Conservation (phyloP, 2,113 vertebrate genomes). For the Cyprinodon variegatus region DNA sequence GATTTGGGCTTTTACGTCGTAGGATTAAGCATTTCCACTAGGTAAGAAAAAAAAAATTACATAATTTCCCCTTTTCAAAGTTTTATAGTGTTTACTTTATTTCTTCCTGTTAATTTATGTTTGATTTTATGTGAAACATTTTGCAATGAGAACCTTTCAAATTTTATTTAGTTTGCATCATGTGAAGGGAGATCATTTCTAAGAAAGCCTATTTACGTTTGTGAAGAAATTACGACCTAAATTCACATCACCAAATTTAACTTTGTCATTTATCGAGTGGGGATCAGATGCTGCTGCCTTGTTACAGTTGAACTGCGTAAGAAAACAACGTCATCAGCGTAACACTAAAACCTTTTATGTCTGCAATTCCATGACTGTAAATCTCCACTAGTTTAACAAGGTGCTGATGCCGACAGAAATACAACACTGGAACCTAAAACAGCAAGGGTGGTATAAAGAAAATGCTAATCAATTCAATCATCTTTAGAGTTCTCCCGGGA, state of each 20-base stretch:
- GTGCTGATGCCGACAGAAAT: neutral
- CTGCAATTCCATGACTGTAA: neutral
- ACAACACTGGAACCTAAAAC: neutral
- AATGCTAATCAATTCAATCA: neutral
- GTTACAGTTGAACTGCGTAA: neutral
- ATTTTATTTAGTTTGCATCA: neutral
- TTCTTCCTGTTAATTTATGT: neutral
- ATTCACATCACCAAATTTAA: neutral
- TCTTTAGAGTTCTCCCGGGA: neutral
- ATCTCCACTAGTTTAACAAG: neutral
- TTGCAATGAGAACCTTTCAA: neutral
- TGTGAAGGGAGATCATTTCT: neutral
- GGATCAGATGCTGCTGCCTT: neutral
- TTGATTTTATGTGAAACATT: neutral
- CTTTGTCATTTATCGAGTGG: neutral
- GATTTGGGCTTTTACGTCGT: no score
- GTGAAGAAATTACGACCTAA: neutral
- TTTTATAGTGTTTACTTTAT: no score
- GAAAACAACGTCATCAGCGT: neutral
- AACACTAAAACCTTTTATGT: neutral
- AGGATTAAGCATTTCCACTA: no score
- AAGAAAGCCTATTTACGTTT: neutral
- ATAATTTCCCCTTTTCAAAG: no score
- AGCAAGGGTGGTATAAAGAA: neutral
- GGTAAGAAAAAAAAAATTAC: no score